Evolutionary conservation across 2,888 invertebrate species (phyloP), one percentile per base, ranked within the genome.

Genomic region (Agrochola macilenta): DNA sequence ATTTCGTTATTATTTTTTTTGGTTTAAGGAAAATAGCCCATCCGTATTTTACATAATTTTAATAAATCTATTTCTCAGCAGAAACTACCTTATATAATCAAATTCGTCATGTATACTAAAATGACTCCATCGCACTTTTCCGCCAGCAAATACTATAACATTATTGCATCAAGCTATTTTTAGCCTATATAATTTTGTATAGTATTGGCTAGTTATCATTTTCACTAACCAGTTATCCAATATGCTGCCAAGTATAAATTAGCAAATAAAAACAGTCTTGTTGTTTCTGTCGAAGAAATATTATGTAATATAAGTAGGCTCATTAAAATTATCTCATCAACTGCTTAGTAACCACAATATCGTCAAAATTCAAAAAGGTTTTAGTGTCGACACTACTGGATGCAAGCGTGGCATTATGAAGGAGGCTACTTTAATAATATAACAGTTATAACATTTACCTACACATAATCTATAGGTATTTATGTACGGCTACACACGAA

Each of bases 371-470:
- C 49, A 81, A 81, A 84, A 74, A 79, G 66, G 76, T 78, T 83
- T 39, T 70, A 80, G 87, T 86, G 88, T 88, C 76, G 86, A 89
- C 78, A 83, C 91, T 92, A 93, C 90, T 92, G 94, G 93, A 95
- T 94, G 94, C 90, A 95, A 95, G 95, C 95, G 91, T 93, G 93
- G 89, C 88, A 84, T 84, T 85, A 90, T 90, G 85, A 90, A 90
- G 89, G 89, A 90, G 87, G 87, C 89, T 92, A 92, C 89, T 88
- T 87, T 89, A 90, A 89, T 89, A 90, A 91, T 93, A 92, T 89
- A 93, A 92, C 90, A 92, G 85, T 91, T 86, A 92, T 91, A 92
- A 93, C 85, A 85, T 90, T 92, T 90, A 89, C 82, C 88, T 91
- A 92, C 84, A 79, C 74, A 83, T 87, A 86, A 83, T 82, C 80